phyloP scores from a whole-genome alignment of 2,797 vertebrate genomes.

The Mus spretus region DNA sequence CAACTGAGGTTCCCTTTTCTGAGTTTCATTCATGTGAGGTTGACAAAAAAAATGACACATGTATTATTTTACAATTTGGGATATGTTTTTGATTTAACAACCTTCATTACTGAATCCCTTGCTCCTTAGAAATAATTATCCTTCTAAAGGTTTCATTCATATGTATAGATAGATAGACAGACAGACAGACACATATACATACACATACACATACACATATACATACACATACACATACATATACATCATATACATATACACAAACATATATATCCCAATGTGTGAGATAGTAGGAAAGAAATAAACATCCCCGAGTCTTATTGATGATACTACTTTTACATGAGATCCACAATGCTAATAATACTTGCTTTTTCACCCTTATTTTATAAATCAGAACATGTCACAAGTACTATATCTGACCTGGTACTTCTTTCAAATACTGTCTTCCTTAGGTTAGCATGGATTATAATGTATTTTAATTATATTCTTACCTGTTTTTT shows the following conservation, averaged over 20 bases:
- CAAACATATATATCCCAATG: background rate
- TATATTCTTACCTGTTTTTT: background rate
- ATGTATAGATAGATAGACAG: background rate
- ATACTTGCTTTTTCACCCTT: background rate
- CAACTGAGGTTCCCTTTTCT: background rate
- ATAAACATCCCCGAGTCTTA: no score
- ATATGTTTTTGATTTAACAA: background rate
- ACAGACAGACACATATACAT: background rate
- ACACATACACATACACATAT: no score
- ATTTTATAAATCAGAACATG: background rate
- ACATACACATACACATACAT: no score
- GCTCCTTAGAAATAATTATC: background rate
- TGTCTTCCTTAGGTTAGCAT: background rate
- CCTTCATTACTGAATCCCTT: background rate
- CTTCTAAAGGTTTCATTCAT: no score
- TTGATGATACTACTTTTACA: background rate
- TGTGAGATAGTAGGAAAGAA: background rate
- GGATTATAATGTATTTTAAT: background rate
- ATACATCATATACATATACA: no score
- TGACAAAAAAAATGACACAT: background rate
- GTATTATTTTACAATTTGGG: background rate
- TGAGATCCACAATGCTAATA: no score
- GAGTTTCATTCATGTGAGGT: background rate
- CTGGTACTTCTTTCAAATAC: background rate
- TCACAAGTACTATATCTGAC: background rate